A percentile compares a stretch with the other conserved stretches of the same genome.
Evolutionary conservation across 2,888 invertebrate species (phyloP).

Genomic region (Hyles lineata): DNA sequence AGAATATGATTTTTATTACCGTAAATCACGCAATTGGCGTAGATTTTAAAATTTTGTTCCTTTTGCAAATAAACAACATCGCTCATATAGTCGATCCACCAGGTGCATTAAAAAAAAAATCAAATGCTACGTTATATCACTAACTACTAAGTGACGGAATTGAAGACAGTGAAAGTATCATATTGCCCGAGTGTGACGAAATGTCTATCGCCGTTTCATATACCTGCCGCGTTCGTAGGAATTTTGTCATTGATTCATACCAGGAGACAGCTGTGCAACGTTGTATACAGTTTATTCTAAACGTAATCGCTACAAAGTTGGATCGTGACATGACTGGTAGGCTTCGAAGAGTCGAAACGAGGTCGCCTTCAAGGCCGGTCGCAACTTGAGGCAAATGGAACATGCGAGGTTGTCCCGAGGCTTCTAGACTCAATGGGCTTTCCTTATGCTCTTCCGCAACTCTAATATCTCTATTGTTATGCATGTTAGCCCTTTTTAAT

Average conservation of each 20-base stretch:
- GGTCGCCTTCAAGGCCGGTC: slow-evolving; percentile 58
- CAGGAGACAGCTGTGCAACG: not conserved
- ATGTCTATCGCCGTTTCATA: slow-evolving; percentile 5
- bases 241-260: slow-evolving; percentile 1
- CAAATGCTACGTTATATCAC: slow-evolving; percentile 18
- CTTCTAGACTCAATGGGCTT: slow-evolving; percentile 56
- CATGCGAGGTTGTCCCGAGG: slow-evolving; percentile 64
- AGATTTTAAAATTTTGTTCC: not conserved
- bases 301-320: slow-evolving; percentile 22
- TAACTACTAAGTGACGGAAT: slow-evolving; percentile 23
- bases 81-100: not conserved
- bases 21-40: slow-evolving; percentile 39
- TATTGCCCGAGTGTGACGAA: slow-evolving; percentile 18
- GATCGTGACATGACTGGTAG: slow-evolving; percentile 27
- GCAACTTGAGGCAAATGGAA: slow-evolving; percentile 56
- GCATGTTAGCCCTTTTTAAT: slow-evolving; percentile 48
- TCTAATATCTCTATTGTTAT: slow-evolving; percentile 59
- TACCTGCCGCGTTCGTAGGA: not conserved
- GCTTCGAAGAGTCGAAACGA: slow-evolving; percentile 39
- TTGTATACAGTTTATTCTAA: slow-evolving; percentile 14
- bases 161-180: slow-evolving; percentile 24
- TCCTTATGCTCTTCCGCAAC: slow-evolving; percentile 68
- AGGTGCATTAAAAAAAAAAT: not conserved
- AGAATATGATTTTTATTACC: slow-evolving; percentile 40
- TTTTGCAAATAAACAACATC: not conserved